Percentiles rank a stretch among this genome's conserved stretches.
phyloP scores from a whole-genome alignment of 2,797 vertebrate genomes.

The Ctenopoma multispine region DNA sequence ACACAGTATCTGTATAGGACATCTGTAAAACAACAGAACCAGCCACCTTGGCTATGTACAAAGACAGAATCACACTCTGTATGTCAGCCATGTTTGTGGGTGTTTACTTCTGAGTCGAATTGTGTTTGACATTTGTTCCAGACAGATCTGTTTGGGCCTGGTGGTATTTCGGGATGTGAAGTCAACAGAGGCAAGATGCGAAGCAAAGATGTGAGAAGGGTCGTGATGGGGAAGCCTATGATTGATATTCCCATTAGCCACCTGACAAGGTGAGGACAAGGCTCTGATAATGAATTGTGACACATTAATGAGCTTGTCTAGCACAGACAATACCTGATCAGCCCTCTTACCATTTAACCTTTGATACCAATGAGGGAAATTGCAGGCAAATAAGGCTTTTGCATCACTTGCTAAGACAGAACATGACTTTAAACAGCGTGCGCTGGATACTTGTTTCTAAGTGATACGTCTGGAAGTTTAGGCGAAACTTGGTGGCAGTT shows the following conservation, averaged over 20 bases:
- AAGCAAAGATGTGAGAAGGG: slow-evolving; percentile 66
- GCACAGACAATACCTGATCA: slow-evolving; percentile 82
- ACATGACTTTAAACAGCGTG: slow-evolving; percentile 50
- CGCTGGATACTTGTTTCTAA: neutral
- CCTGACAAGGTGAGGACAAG: slow-evolving; percentile 83
- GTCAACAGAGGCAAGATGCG: slow-evolving; percentile 69
- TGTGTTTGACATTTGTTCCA: slow-evolving; percentile 77
- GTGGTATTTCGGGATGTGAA: slow-evolving; percentile 71
- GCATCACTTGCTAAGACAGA: slow-evolving; percentile 51
- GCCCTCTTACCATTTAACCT: slow-evolving; percentile 79
- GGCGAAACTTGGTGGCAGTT: neutral
- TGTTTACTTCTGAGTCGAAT: slow-evolving; percentile 66
- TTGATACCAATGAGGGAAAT: slow-evolving; percentile 66
- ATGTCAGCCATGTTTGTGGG: slow-evolving; percentile 64
- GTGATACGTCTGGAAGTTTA: slow-evolving; percentile 16
- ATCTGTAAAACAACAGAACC: slow-evolving; percentile 26
- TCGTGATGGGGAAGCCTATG: slow-evolving; percentile 76
- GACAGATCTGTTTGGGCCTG: slow-evolving; percentile 69
- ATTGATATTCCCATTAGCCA: slow-evolving; percentile 88
- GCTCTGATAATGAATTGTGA: slow-evolving; percentile 86
- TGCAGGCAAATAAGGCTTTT: slow-evolving; percentile 62
- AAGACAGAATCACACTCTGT: slow-evolving; percentile 24
- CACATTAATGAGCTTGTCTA: slow-evolving; percentile 87
- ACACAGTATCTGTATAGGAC: neutral
- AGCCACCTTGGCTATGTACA: neutral